Evolutionary conservation across 2,113 vertebrate genomes (phyloP), one percentile per base, ranked within the genome.

Genomic region (Cinclus cinclus): DNA sequence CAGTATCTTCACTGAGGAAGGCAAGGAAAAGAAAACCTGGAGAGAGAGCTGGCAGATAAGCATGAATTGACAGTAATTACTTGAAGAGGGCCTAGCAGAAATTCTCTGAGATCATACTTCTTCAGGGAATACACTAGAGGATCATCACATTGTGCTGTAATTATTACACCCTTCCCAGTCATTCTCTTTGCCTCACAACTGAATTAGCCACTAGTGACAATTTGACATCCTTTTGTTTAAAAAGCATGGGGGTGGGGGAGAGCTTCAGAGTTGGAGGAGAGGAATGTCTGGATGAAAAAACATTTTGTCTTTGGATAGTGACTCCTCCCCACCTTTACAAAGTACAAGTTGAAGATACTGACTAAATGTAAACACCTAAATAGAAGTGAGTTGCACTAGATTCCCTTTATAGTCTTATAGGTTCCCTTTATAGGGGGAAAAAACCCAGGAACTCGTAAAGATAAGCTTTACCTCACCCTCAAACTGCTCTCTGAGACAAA

Each of bases 41-140:
- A 74, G 80, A 95, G 90, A 91, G 93, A 95, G 69, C 88, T 92
- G 74, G 83, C 86, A 95, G 96, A 96, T 96, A 97, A 97, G 93
- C 93, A 83, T 78, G 83, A 95, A 95, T 95, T 95, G 95, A 96
- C 89, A 93, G 89, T 95, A 97, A 97, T 96, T 97, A 96, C 91
- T 96, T 88, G 90, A 95, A 93, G 71, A 86, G 24, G 86, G 64
- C 86, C 92, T 91, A 71, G 81, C 74, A 96, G 88, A 97, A 96
- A 95, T 94, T 96, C 77, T 95, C 93, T 53, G 93, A 92, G 90
- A 95, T 96, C 94, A 70, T 94, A 83, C 71, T 88, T 94, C 94
- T 95, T 87, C 70, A 79, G 91, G 64, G 83, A 96, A 96, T 96
- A 82, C 94, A 80, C 74, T 39, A 82, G 91, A 96, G 75, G 56